These are phyloP conservation scores for Oeneis ivallda DNA, from an alignment of 2,888 invertebrate genomes.

Conservation along the genomic window DNA sequence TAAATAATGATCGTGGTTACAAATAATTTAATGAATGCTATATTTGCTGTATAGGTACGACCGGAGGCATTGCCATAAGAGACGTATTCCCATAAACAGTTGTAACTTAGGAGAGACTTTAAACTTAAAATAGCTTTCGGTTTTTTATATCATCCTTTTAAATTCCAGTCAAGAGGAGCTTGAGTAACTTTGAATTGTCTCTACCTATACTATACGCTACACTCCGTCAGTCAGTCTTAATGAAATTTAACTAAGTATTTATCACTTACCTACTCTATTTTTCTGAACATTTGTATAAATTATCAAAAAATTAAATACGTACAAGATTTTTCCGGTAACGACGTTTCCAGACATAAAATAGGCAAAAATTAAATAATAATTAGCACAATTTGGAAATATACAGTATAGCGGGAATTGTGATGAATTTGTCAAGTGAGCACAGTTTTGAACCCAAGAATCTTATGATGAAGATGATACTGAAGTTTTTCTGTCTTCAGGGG, in stretches of 20 bases:
- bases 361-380: neutral
- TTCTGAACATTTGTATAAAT: neutral
- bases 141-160: neutral
- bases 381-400: neutral
- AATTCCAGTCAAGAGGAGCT: neutral
- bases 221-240: no score
- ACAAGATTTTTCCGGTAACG: neutral
- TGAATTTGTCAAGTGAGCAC: no score
- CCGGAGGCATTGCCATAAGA: conserved; percentile 2
- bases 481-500: no score
- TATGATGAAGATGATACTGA: no score
- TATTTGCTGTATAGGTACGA: neutral
- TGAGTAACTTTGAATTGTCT: neutral
- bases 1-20: conserved; percentile 36
- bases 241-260: neutral
- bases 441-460: no score
- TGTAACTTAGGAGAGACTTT: conserved; percentile 4
- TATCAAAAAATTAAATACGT: neutral
- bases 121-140: neutral
- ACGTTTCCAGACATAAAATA: neutral
- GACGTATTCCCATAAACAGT: conserved; percentile 5
- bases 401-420: neutral
- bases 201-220: no score
- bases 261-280: neutral
- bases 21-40: conserved; percentile 20